Base-by-base conservation (phyloP, 1,140 invertebrate species). In the Calliphora vicina region DNA sequence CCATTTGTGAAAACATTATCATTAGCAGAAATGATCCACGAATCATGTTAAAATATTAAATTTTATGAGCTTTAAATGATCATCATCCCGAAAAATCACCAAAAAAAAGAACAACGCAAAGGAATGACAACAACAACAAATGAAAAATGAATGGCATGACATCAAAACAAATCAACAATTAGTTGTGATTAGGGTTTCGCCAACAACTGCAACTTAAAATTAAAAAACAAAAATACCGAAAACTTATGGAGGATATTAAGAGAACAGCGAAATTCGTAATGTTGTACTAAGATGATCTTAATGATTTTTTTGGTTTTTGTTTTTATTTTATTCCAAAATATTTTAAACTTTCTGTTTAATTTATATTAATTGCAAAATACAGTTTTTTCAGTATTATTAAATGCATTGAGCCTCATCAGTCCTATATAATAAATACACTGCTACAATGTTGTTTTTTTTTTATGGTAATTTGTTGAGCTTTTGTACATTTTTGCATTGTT, bases 151-250 rank as follows among this genome's bases (percentile, higher is more conserved):
- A 57, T 57, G 50, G 50, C 50, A 57, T 35, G 35, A n/a, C 50
- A 57, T 57, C 50, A 57, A 57, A 57, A 57, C 50, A 57, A n/a
- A 57, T 57, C 50, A 57, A 57, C 50, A 57, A 57, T 57, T 57
- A 57, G 50, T 57, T 35, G 15, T 57, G 15, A 57, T 57, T 57
- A 57, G 50, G 50, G 50, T 57, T n/a, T n/a, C 50, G 15, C 35
- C 15, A 57, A 57, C 50, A 2, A n/a, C 35, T 35, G 35, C 35
- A 35, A 35, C 35, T 10, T 5, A 35, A 35, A 35, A 2, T 35
- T 35, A 2, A 35, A 35, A 35, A 35, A 35, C 1, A 35, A 35
- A 4, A 35, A 35, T 35, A 5, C 35, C 35, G 35, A 35, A 35
- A 35, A 35, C 35, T 35, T 35, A 35, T 35, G 35, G 35, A 35